Evolutionary conservation across 2,888 invertebrate species (phyloP).

Genomic region (Steinernema carpocapsae): DNA sequence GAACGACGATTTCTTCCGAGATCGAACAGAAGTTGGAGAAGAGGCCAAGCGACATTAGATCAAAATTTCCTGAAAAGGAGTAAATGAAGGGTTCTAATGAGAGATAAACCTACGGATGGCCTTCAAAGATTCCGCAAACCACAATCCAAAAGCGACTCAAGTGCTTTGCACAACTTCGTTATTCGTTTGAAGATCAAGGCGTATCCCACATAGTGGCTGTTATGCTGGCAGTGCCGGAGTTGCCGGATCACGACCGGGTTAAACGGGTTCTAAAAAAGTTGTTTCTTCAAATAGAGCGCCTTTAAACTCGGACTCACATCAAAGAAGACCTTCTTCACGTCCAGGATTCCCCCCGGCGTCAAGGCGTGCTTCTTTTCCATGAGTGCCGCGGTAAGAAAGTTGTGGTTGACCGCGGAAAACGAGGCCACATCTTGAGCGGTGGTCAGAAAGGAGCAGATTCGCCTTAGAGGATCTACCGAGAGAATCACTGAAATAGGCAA

Average conservation of each 20-base stretch:
- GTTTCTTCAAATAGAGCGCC: neutral
- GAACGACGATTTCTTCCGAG: neutral
- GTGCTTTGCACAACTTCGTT: neutral
- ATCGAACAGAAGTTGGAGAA: constrained; percentile 1
- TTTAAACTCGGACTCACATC: neutral
- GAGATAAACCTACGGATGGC: neutral
- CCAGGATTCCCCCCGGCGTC: neutral
- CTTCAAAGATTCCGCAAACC: neutral
- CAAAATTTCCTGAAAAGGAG: neutral
- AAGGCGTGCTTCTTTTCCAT: neutral
- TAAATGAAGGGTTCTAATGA: neutral
- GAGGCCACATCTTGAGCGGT: neutral
- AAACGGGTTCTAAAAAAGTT: neutral
- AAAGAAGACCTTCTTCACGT: neutral
- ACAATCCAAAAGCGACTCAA: neutral
- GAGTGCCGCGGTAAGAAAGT: neutral
- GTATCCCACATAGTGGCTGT: constrained; percentile 9
- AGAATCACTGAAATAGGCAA: neutral
- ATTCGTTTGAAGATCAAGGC: neutral
- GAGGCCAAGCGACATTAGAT: neutral
- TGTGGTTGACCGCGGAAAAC: neutral
- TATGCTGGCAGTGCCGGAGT: neutral
- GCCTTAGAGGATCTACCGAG: neutral
- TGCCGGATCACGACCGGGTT: neutral
- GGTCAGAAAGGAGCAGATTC: constrained; percentile 7